These are phyloP conservation scores for Zoanthus solanderi DNA, from an alignment of 92 coral and sea anemone genomes.

Conservation along the genomic window DNA sequence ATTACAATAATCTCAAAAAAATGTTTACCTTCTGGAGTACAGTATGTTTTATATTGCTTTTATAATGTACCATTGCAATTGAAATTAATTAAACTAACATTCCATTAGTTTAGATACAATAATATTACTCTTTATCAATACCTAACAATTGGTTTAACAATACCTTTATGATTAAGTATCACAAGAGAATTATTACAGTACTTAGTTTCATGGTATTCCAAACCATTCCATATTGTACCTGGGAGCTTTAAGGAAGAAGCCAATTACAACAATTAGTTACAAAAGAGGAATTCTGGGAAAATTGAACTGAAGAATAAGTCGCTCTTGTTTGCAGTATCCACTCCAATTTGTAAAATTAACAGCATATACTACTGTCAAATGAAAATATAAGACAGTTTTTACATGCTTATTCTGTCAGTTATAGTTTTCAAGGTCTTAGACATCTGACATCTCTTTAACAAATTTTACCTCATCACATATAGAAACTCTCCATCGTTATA, in stretches of 20 bases:
- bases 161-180: background rate
- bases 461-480: background rate
- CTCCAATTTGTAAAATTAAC: too few relatives aligned
- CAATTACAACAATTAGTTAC: too few relatives aligned
- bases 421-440: background rate
- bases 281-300: too few relatives aligned
- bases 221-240: too few relatives aligned
- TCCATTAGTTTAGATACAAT: background rate
- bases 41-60: background rate
- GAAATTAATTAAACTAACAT: background rate
- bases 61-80: background rate
- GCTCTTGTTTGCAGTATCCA: background rate
- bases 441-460: background rate
- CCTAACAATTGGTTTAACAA: background rate
- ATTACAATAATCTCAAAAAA: too few relatives aligned
- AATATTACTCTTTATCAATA: background rate
- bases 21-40: background rate
- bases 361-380: too few relatives aligned
- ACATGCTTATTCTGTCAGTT: too few relatives aligned
- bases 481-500: background rate
- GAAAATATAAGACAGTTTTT: too few relatives aligned
- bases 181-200: background rate
- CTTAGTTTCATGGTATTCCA: background rate
- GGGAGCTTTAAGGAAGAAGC: too few relatives aligned
- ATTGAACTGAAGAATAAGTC: too few relatives aligned